phyloP scores from a whole-genome alignment of 1,140 invertebrate species.

The Magallana ariakensis region DNA sequence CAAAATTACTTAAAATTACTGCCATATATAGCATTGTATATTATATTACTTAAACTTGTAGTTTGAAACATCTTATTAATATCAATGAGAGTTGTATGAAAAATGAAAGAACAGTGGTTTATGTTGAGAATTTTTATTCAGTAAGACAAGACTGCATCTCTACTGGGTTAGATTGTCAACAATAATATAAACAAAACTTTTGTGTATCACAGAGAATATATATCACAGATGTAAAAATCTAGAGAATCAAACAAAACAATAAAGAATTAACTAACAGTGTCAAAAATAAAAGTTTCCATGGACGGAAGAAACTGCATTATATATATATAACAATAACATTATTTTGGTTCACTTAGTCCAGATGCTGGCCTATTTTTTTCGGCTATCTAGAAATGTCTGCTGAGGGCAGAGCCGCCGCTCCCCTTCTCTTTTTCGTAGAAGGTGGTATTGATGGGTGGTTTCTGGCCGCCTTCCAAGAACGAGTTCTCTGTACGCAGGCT shows the following conservation, averaged over 20 bases:
- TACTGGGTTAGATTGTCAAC: conserved; percentile 16
- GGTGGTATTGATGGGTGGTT: conserved; percentile 14
- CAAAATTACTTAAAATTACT: too few species aligned
- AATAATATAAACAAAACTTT: conserved; percentile 3
- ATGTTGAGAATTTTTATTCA: too few species aligned
- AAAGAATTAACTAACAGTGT: neutral
- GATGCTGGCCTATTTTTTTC: neutral
- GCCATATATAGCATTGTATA: too few species aligned
- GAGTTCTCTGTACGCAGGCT: conserved; percentile 50
- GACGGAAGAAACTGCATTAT: neutral
- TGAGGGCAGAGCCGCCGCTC: neutral
- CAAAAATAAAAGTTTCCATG: neutral
- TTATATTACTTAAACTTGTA: too few species aligned
- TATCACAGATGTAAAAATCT: neutral
- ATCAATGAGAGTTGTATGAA: too few species aligned
- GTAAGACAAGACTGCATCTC: too few species aligned
- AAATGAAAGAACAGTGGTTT: too few species aligned
- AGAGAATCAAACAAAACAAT: conserved; percentile 3
- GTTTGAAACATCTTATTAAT: too few species aligned
- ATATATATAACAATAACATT: too few species aligned
- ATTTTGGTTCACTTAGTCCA: too few species aligned
- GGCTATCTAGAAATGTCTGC: neutral
- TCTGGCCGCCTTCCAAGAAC: conserved; percentile 31
- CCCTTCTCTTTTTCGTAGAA: conserved; percentile 16
- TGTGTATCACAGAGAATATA: conserved; percentile 4